Conservation (phyloP, 2,888 invertebrate genomes). For the Eudasyphora cyanicolor region DNA sequence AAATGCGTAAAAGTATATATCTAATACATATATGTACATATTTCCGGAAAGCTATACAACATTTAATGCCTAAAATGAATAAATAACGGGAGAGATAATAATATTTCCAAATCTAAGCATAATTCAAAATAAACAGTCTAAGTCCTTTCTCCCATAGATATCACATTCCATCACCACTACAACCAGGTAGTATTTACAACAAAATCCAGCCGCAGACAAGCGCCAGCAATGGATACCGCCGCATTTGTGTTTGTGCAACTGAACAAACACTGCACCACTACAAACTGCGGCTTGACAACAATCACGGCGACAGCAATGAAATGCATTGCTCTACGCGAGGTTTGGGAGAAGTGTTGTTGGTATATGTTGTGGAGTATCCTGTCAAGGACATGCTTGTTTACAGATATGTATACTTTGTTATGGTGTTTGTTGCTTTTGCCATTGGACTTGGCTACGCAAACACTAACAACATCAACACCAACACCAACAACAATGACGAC, state of each 20-base stretch:
- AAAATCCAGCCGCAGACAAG: conserved; percentile 5
- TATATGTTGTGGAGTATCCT: conserved; percentile 27
- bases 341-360: too few relatives aligned
- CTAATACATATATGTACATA: too few relatives aligned
- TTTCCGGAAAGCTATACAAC: too few relatives aligned
- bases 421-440: background rate
- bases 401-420: conserved; percentile 17
- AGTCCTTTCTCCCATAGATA: too few relatives aligned
- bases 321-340: background rate
- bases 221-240: background rate
- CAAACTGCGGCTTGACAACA: background rate
- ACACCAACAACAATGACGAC: background rate
- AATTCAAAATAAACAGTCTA: conserved; percentile 3
- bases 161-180: background rate
- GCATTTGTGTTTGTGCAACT: conserved; percentile 4
- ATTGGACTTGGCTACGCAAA: background rate
- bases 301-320: background rate
- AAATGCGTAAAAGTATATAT: too few relatives aligned
- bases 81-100: background rate
- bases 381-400: conserved; percentile 41
- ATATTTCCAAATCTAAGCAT: conserved; percentile 13
- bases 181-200: background rate
- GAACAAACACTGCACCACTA: background rate
- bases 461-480: background rate
- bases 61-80: background rate